Percentiles rank a stretch among this genome's conserved stretches.
Conservation (phyloP, 2,888 invertebrate species). For the Eledona agricola region DNA sequence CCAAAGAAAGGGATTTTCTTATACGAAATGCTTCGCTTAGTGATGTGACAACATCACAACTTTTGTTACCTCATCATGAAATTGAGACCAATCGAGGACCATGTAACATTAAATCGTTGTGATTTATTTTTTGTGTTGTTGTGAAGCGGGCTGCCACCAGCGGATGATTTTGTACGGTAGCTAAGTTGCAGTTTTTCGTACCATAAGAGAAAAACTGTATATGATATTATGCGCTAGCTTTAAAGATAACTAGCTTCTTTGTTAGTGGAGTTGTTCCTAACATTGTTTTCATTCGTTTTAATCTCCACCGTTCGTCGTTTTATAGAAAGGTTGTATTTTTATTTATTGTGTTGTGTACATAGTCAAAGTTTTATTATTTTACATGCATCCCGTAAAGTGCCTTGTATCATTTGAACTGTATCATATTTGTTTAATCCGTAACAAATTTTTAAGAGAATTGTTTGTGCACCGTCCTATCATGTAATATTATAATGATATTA, state of each 20-base stretch:
- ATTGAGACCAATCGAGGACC: conserved; percentile 35
- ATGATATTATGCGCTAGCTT: conserved; percentile 48
- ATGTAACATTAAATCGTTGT: conserved; percentile 34
- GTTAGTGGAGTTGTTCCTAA: conserved; percentile 45
- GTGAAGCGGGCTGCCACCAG: conserved; percentile 8
- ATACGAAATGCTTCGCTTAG: conserved; percentile 26
- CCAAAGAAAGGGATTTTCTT: conserved; percentile 28
- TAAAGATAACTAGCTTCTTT: conserved; percentile 42
- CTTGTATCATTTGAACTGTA: conserved; percentile 41
- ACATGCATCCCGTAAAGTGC: conserved; percentile 43
- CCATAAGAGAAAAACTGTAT: conserved; percentile 29
- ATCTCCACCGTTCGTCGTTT: conserved; percentile 29
- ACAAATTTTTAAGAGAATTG: conserved; percentile 42
- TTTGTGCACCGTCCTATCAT: conserved; percentile 49
- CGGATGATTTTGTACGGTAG: conserved; percentile 16
- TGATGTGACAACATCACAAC: conserved; percentile 4
- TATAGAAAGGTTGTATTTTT: conserved; percentile 38
- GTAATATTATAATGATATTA: conserved; percentile 49
- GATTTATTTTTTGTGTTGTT: conserved; percentile 25
- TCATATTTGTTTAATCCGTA: conserved; percentile 45
- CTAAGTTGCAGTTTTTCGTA: not conserved
- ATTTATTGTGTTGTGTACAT: conserved; percentile 39
- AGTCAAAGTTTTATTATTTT: conserved; percentile 37
- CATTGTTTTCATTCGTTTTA: conserved; percentile 34
- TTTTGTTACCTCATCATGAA: conserved; percentile 28